Percentiles rank a stretch among this genome's conserved stretches.
phyloP scores from a whole-genome alignment of 1,140 invertebrate genomes.

The Meteorus sp. region DNA sequence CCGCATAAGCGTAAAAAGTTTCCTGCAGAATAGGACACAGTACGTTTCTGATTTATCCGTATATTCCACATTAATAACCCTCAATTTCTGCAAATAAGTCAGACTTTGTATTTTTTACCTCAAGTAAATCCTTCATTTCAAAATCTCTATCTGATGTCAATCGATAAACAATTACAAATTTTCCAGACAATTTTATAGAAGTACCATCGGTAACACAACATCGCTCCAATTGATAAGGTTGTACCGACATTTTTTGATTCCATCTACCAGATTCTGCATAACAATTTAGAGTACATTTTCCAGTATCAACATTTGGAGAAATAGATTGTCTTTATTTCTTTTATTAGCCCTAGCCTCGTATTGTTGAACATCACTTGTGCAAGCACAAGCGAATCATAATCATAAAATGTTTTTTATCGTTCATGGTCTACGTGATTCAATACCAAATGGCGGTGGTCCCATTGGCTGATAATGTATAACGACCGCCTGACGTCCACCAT shows the following conservation, averaged over 20 bases:
- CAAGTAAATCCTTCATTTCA: conserved; percentile 59
- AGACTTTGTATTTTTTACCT: conserved; percentile 44
- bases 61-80: not conserved
- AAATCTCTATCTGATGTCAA: conserved; percentile 53
- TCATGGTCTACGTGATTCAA: not conserved
- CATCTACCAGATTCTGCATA: conserved; percentile 61
- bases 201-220: conserved; percentile 59
- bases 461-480: conserved; percentile 61
- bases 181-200: conserved; percentile 55
- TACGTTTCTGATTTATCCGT: not conserved
- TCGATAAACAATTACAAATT: conserved; percentile 62
- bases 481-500: conserved; percentile 55
- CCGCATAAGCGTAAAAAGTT: conserved; percentile 49
- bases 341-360: not conserved
- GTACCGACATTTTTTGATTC: conserved; percentile 34
- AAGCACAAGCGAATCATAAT: not conserved
- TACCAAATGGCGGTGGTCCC: conserved; percentile 55
- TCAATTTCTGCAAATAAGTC: not conserved
- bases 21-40: no score
- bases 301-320: no score
- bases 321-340: no score
- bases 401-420: not conserved
- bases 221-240: conserved; percentile 53
- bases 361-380: not conserved
- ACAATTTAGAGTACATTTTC: not conserved